These are phyloP conservation scores for Tragelaphus scriptus DNA, from an alignment of 2,113 vertebrate genomes.

Conservation along the genomic window DNA sequence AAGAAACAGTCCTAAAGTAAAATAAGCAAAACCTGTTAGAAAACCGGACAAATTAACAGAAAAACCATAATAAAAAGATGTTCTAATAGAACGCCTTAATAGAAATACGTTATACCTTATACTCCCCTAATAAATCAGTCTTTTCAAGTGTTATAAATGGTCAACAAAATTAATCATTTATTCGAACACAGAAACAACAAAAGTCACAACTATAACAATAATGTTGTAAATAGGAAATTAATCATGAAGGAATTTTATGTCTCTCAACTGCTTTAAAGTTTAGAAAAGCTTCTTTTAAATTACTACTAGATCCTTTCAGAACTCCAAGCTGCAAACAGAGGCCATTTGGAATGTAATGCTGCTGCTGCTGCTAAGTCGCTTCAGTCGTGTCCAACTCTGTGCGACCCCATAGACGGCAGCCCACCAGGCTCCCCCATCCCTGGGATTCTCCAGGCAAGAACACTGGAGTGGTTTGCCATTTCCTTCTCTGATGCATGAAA, in stretches of 20 bases:
- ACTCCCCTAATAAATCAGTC: not conserved
- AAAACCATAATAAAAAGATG: not conserved
- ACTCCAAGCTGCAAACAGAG: not conserved
- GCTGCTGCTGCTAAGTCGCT: too few relatives aligned
- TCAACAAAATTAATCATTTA: not conserved
- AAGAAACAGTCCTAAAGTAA: not conserved
- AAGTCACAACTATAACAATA: not conserved
- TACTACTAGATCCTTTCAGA: not conserved
- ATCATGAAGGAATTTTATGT: not conserved
- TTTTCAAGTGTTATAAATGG: not conserved
- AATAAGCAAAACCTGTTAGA: not conserved
- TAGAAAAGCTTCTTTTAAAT: not conserved
- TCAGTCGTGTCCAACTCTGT: too few relatives aligned
- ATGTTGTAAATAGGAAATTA: not conserved
- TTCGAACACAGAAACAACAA: not conserved
- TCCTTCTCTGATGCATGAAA: too few relatives aligned
- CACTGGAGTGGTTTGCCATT: too few relatives aligned
- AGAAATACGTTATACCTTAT: not conserved
- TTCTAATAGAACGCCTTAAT: not conserved
- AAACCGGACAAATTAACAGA: not conserved
- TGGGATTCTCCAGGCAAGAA: too few relatives aligned
- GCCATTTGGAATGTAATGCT: not conserved
- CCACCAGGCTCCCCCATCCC: too few relatives aligned
- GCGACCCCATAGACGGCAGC: accelerated
- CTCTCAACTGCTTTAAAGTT: not conserved